Evolutionary conservation across 1,140 invertebrate species (phyloP), one percentile per base, ranked within the genome.

Genomic region (Nasonia giraulti): DNA sequence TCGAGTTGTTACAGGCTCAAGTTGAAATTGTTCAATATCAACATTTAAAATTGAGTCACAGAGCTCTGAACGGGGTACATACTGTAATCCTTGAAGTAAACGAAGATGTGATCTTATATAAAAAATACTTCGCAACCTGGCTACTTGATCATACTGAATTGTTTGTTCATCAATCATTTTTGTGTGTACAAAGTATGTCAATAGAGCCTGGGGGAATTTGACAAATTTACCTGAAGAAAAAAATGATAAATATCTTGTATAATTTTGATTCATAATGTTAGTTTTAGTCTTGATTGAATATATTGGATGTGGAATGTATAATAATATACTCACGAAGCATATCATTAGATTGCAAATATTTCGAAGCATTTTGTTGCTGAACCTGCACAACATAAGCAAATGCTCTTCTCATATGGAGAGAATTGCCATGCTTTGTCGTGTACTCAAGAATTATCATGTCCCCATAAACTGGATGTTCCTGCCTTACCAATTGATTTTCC

Each of bases 71-170:
- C 89, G 85, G 4, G 90, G 87, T 23, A 94, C 86, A 86, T 90
- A 91, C 77, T 94, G 91, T 2, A 95, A 85, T 8, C 93, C 92
- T 87, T 92, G 91, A 50, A 94, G 90, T 50, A 92, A 88, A 79
- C 94, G 83, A 27, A 92, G 86, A 66, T 82, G 88, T 0, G 90
- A 69, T 37, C 91, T 87, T 23, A 92, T 76, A 79, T 90, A 90
- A 10, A 71, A 82, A 0, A 91, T 87, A 10, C 87, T 87, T 73
- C 89, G 82, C 1, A 91, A 31, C 85, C 89, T 87, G 23, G 87
- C 81, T 10, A 89, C 20, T 31, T 84, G 74, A 50, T 90, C 88
- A 1, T 87, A 80, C 37, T 80, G 77, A 12, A 83, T 8, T 11
- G 89, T 86, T 14, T 86, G 80, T 3, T 83, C 50, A 27, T 88